Evolutionary conservation across 2,888 invertebrate genomes (phyloP).

Genomic region (Dolichopus griseipennis): DNA sequence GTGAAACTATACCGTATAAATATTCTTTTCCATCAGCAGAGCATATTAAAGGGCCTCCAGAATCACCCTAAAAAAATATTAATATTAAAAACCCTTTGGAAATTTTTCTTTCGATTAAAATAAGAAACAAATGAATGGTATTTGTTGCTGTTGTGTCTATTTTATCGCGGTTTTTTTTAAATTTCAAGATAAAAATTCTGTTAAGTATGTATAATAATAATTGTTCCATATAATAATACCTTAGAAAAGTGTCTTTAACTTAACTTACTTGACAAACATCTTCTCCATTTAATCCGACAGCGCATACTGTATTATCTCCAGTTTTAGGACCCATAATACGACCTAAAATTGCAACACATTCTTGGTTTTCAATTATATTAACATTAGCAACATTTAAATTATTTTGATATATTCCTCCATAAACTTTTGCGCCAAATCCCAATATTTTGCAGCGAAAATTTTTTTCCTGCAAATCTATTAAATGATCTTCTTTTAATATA

Average conservation of each 20-base stretch:
- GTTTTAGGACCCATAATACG: constrained; percentile 38
- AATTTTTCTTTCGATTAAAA: too few relatives aligned
- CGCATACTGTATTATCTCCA: constrained; percentile 38
- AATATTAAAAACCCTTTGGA: too few relatives aligned
- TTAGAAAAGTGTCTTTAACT: too few relatives aligned
- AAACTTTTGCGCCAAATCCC: constrained; percentile 36
- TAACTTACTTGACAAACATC: constrained; percentile 35
- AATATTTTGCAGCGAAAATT: constrained; percentile 34
- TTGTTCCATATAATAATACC: too few relatives aligned
- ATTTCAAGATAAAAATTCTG: too few relatives aligned
- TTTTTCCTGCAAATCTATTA: neutral
- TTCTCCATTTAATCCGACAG: constrained; percentile 32
- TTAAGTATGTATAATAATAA: too few relatives aligned
- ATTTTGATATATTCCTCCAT: constrained; percentile 34
- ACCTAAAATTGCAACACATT: constrained; percentile 33
- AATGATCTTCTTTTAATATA: neutral
- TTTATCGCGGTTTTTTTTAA: neutral
- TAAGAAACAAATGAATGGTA: too few relatives aligned
- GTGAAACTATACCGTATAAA: constrained; percentile 39
- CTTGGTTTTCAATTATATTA: constrained; percentile 29
- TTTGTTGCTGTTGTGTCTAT: too few relatives aligned
- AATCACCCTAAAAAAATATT: constrained; percentile 32
- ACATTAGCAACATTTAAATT: constrained; percentile 33
- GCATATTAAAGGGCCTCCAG: constrained; percentile 40
- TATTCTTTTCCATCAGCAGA: constrained; percentile 28